Evolutionary conservation across 2,888 invertebrate species (phyloP).

Genomic region (Heteromyza rotundicornis): DNA sequence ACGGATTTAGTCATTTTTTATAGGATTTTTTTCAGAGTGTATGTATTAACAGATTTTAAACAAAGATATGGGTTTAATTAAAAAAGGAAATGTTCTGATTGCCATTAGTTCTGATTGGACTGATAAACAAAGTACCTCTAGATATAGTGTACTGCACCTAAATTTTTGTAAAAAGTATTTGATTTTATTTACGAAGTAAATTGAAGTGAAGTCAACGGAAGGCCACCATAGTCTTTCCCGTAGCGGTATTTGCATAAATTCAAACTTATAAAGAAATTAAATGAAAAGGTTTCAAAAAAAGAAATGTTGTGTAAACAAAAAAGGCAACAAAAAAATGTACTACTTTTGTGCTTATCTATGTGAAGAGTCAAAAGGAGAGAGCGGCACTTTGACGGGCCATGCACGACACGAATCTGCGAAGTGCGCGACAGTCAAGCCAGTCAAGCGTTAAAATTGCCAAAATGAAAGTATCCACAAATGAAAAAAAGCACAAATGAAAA

Average conservation of each 20-base stretch:
- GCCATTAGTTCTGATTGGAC: too few relatives aligned
- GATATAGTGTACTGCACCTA: too few relatives aligned
- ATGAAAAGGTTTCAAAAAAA: not conserved
- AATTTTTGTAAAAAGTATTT: too few relatives aligned
- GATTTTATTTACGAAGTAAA: too few relatives aligned
- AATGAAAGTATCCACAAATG: slow-evolving; percentile 20
- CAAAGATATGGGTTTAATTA: too few relatives aligned
- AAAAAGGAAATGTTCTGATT: too few relatives aligned
- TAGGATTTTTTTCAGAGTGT: too few relatives aligned
- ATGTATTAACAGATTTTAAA: too few relatives aligned
- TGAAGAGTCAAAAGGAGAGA: not conserved
- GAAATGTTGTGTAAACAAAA: not conserved
- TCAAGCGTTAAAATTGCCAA: slow-evolving; percentile 56
- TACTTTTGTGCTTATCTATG: not conserved
- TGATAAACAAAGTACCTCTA: too few relatives aligned
- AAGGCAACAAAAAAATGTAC: not conserved
- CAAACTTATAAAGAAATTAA: not conserved
- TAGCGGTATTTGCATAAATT: not conserved
- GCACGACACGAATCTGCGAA: not conserved
- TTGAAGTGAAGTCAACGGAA: not conserved
- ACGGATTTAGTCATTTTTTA: too few relatives aligned
- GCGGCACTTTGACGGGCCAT: slow-evolving; percentile 8
- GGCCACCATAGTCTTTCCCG: not conserved
- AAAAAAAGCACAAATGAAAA: slow-evolving; percentile 27
- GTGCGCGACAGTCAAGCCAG: slow-evolving; percentile 26